These are phyloP conservation scores for Sarcophaga peregrina DNA, from an alignment of 1,140 invertebrate genomes.

Conservation along the genomic window DNA sequence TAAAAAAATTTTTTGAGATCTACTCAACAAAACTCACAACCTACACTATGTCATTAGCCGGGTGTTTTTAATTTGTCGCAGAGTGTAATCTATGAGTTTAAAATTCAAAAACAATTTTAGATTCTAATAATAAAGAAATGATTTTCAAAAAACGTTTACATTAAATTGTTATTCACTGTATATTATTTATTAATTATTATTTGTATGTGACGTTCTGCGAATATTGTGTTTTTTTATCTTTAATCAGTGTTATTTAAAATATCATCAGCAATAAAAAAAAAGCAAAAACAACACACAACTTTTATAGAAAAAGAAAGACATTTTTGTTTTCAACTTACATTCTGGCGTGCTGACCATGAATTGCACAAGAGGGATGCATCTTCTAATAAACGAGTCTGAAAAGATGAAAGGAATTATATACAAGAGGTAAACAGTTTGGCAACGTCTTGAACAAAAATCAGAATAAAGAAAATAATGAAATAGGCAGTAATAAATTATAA, in stretches of 20 bases:
- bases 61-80: too few species aligned
- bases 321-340: conserved; percentile 75
- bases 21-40: too few species aligned
- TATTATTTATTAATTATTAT: background rate
- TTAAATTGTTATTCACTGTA: too few species aligned
- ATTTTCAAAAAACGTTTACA: too few species aligned
- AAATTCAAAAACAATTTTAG: too few species aligned
- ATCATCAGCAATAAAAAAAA: background rate
- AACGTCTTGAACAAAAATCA: too few species aligned
- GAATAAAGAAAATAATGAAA: too few species aligned
- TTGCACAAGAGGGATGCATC: conserved; percentile 90
- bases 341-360: conserved; percentile 87
- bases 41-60: too few species aligned
- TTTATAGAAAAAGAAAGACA: background rate
- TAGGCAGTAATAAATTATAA: too few species aligned
- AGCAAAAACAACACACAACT: background rate
- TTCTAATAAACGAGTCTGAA: conserved; percentile 86
- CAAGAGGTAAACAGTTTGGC: conserved; percentile 28
- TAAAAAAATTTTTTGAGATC: too few species aligned
- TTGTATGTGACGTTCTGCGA: background rate
- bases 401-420: conserved; percentile 46
- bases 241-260: background rate
- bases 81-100: too few species aligned
- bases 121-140: too few species aligned
- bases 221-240: background rate